Percentiles rank a stretch among this genome's conserved stretches.
These are phyloP conservation scores for Cnemophilus loriae DNA, from an alignment of 2,113 vertebrate species.

Conservation along the genomic window DNA sequence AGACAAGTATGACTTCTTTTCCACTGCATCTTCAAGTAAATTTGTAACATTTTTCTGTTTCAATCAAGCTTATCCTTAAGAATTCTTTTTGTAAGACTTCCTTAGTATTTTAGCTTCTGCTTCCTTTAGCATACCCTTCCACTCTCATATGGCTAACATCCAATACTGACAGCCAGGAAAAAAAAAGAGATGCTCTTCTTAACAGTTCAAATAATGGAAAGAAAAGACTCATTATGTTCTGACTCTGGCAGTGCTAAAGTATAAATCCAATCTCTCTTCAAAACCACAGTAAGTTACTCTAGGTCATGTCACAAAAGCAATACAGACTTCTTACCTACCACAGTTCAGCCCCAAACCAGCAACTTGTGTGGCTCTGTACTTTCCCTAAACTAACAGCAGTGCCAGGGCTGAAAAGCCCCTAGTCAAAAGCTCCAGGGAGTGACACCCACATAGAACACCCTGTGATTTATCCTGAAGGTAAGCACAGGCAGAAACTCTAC, in stretches of 20 bases:
- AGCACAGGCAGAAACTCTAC: not conserved
- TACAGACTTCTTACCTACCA: not conserved
- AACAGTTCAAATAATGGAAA: conserved; percentile 14
- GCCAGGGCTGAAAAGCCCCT: not conserved
- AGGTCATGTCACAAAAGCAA: not conserved
- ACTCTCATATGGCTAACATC: not conserved
- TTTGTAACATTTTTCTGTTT: not conserved
- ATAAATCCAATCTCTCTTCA: not conserved
- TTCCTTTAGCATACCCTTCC: not conserved
- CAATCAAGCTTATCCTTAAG: not conserved
- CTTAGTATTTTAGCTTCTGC: not conserved
- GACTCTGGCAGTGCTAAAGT: not conserved
- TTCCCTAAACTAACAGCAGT: not conserved
- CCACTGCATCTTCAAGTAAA: not conserved
- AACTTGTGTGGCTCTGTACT: not conserved
- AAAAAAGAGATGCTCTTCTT: not conserved
- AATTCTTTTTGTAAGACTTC: not conserved
- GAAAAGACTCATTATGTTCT: conserved; percentile 10
- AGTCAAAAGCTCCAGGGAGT: not conserved
- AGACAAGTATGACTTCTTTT: not conserved
- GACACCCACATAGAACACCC: not conserved
- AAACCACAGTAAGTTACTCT: not conserved
- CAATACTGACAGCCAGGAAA: not conserved
- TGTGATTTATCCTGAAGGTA: not conserved
- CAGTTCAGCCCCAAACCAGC: not conserved